Evolutionary conservation across 2,113 vertebrate species (phyloP).

Genomic region (rabbit (Oryctolagus cuniculus)): DNA sequence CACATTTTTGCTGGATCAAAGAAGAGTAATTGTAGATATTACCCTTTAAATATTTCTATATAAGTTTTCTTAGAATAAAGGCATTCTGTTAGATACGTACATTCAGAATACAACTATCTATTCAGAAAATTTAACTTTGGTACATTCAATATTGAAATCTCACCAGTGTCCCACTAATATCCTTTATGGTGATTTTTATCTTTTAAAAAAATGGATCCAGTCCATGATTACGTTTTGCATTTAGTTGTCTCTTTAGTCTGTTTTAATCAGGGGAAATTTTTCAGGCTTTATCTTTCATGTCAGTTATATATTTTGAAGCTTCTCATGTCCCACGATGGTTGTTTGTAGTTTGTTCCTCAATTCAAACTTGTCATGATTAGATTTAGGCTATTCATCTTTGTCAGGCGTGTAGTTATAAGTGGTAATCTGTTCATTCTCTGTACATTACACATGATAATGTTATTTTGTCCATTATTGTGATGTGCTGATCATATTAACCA

Average conservation of each 20-base stretch:
- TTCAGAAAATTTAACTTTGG: not conserved
- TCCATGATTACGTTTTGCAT: not conserved
- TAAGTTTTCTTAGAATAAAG: not conserved
- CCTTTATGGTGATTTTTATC: not conserved
- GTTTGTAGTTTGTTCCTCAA: not conserved
- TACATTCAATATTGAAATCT: not conserved
- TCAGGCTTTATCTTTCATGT: not conserved
- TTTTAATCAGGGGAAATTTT: not conserved
- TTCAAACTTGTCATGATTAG: not conserved
- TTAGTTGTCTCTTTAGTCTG: not conserved
- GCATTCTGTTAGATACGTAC: not conserved
- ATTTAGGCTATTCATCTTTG: not conserved
- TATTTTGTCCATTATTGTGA: not conserved
- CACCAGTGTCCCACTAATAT: not conserved
- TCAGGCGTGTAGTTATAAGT: not conserved
- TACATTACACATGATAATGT: not conserved
- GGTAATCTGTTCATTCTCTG: not conserved
- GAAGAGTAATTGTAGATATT: not conserved
- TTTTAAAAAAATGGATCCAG: not conserved
- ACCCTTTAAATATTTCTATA: not conserved
- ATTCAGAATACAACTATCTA: not conserved
- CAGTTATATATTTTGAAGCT: not conserved
- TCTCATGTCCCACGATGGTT: not conserved
- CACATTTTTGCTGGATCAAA: not conserved
- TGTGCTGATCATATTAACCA: not conserved